A percentile compares a stretch with the other conserved stretches of the same genome.
phyloP scores from a whole-genome alignment of 2,888 invertebrate species.

The Toxonevra muliebris region DNA sequence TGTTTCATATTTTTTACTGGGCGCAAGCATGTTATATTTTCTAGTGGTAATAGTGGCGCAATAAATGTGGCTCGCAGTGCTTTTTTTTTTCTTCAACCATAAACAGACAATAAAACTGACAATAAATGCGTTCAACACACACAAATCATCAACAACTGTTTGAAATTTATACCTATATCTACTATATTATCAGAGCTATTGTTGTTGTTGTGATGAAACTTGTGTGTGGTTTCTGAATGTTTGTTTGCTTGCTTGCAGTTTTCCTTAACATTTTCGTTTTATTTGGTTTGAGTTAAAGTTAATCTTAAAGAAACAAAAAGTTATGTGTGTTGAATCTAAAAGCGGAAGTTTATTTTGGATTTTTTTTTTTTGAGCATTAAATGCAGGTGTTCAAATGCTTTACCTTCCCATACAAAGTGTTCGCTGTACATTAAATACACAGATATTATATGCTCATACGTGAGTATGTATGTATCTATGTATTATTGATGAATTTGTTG shows the following conservation, averaged over 20 bases:
- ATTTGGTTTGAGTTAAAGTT: too few species aligned
- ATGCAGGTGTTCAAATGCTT: background rate
- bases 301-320: slow-evolving; percentile 4
- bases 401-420: too few species aligned
- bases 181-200: background rate
- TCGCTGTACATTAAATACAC: too few species aligned
- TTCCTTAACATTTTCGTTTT: too few species aligned
- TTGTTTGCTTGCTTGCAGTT: background rate
- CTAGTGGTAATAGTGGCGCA: slow-evolving; percentile 28
- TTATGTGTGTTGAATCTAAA: slow-evolving; percentile 15
- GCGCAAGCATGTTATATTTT: background rate
- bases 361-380: background rate
- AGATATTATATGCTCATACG: background rate
- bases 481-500: too few species aligned
- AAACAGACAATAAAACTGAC: slow-evolving; percentile 43
- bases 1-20: too few species aligned
- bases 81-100: slow-evolving; percentile 35
- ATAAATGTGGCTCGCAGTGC: slow-evolving; percentile 35
- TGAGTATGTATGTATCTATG: background rate
- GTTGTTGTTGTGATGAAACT: slow-evolving; percentile 4
- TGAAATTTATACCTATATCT: background rate
- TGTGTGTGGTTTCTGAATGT: background rate
- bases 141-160: slow-evolving; percentile 25
- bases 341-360: slow-evolving; percentile 27
- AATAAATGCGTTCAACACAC: slow-evolving; percentile 30